Percentiles rank a stretch among this genome's conserved stretches.
These are phyloP conservation scores for Cardiocondyla obscurior DNA, from an alignment of 1,140 invertebrate species.

Conservation along the genomic window DNA sequence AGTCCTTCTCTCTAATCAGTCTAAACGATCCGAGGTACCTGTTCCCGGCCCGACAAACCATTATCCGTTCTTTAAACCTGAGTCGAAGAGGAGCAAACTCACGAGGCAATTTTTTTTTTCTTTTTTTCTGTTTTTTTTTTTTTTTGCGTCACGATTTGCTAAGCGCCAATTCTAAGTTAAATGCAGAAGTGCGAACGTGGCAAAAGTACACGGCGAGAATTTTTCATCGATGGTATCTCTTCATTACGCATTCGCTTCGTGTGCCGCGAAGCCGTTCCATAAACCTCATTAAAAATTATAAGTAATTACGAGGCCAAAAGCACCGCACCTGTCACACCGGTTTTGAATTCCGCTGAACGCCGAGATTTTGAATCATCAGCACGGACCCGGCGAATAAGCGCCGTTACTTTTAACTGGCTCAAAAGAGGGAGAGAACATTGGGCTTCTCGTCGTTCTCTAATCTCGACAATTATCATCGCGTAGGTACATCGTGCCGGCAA, in stretches of 20 bases:
- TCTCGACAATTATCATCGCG: slow-evolving; percentile 81
- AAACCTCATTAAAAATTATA: slow-evolving; percentile 56
- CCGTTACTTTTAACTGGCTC: slow-evolving; percentile 76
- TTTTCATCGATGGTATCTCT: slow-evolving; percentile 45
- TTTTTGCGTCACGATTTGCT: background rate
- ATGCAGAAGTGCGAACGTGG: background rate
- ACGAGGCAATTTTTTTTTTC: background rate
- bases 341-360: slow-evolving; percentile 50
- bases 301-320: slow-evolving; percentile 44
- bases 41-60: background rate
- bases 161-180: background rate
- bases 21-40: background rate
- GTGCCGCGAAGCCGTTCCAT: slow-evolving; percentile 14
- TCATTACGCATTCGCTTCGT: slow-evolving; percentile 39
- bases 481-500: slow-evolving; percentile 63
- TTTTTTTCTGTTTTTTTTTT: no score
- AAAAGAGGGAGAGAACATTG: slow-evolving; percentile 55
- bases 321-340: slow-evolving; percentile 47
- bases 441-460: slow-evolving; percentile 75
- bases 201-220: background rate
- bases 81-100: background rate
- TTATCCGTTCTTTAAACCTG: background rate
- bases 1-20: background rate
- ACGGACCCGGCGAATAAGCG: slow-evolving; percentile 48
- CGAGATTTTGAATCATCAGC: slow-evolving; percentile 65